Percentiles rank a stretch among this genome's conserved stretches.
Evolutionary conservation across 2,797 vertebrate species (phyloP).

Genomic region (Myoxocephalus aenaeus): DNA sequence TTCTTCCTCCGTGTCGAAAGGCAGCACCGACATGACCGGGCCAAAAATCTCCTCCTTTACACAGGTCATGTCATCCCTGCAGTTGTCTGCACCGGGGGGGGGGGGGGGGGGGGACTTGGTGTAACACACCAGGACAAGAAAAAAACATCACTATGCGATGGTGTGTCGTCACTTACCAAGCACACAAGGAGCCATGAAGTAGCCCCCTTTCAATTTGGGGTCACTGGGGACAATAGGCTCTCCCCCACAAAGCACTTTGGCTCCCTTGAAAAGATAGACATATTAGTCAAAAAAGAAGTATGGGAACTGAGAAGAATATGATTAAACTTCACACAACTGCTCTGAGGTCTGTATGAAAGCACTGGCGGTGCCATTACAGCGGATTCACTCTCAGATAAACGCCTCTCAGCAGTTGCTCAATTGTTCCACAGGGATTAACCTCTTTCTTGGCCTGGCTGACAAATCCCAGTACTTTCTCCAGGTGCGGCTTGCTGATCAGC

Average conservation of each 20-base stretch:
- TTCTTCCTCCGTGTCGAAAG: conserved; percentile 95
- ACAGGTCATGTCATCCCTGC: conserved; percentile 94
- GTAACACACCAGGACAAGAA: background rate
- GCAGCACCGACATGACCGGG: conserved; percentile 95
- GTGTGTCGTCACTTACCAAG: conserved; percentile 82
- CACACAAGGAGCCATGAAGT: conserved; percentile 93
- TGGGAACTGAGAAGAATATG: background rate
- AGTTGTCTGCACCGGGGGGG: conserved; percentile 84
- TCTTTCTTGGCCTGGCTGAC: conserved; percentile 90
- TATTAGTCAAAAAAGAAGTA: background rate
- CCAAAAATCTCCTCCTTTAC: conserved; percentile 99
- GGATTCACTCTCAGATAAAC: background rate
- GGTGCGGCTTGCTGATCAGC: conserved; percentile 91
- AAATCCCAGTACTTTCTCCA: conserved; percentile 92
- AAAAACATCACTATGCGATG: background rate
- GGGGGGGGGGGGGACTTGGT: background rate
- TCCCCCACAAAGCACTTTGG: conserved; percentile 92
- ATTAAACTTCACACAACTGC: background rate
- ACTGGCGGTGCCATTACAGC: background rate
- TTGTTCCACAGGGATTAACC: conserved; percentile 75
- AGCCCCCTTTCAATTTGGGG: conserved; percentile 91
- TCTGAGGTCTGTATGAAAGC: background rate
- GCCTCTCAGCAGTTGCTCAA: background rate
- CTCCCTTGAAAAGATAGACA: conserved; percentile 81
- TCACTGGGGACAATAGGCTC: conserved; percentile 86